phyloP scores from a whole-genome alignment of 2,888 invertebrate genomes.

The Camptogramma bilineatum region DNA sequence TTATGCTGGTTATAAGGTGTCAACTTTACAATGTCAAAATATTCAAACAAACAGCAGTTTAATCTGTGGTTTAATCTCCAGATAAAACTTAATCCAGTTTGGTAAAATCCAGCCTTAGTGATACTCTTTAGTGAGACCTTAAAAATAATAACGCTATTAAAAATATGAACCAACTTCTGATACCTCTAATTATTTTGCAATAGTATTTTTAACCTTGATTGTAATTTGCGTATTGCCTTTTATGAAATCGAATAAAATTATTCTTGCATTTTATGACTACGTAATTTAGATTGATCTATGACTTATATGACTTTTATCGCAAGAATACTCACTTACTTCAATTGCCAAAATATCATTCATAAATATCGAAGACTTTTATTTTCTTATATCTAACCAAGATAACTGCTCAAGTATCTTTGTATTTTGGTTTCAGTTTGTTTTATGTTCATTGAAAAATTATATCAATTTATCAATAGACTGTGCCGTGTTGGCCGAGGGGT shows the following conservation, averaged over 20 bases:
- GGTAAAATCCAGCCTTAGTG: no score
- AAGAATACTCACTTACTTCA: conserved; percentile 1
- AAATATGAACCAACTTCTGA: neutral
- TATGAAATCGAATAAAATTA: neutral
- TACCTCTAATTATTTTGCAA: neutral
- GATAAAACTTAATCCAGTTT: no score
- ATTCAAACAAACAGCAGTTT: no score
- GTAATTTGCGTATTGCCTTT: conserved; percentile 4
- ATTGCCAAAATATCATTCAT: conserved; percentile 2
- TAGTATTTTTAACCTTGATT: conserved; percentile 5
- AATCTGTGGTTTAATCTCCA: no score
- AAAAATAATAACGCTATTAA: neutral
- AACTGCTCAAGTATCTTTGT: neutral
- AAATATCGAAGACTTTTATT: conserved; percentile 12
- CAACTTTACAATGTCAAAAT: no score
- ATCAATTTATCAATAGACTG: no score
- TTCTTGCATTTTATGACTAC: conserved; percentile 3
- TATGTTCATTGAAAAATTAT: neutral
- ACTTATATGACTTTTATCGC: conserved; percentile 6
- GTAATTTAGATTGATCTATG: conserved; percentile 6
- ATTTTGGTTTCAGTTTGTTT: neutral
- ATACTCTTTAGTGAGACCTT: no score
- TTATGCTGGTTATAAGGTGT: no score
- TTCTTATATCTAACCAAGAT: conserved; percentile 3
- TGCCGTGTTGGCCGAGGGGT: no score